Percentiles rank a stretch among this genome's conserved stretches.
These are phyloP conservation scores for Coelinius sp. DNA, from an alignment of 2,888 invertebrate genomes.

Conservation along the genomic window DNA sequence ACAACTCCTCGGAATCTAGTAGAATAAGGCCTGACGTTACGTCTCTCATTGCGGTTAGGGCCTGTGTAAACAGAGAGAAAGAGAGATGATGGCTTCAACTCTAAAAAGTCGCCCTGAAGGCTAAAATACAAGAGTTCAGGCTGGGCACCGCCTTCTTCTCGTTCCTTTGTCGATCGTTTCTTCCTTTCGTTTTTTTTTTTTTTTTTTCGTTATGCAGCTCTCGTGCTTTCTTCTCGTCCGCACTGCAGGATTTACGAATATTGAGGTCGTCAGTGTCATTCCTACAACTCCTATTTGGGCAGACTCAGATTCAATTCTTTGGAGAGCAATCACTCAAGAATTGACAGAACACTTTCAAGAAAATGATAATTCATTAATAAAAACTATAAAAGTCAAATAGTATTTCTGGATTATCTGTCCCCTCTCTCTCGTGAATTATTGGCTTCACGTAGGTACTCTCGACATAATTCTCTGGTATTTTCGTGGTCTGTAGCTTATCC, in stretches of 20 bases:
- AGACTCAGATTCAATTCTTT: background rate
- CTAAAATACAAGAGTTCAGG: slow-evolving; percentile 16
- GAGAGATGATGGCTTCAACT: slow-evolving; percentile 11
- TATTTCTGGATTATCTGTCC: background rate
- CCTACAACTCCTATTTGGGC: background rate
- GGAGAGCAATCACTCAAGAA: slow-evolving; percentile 35
- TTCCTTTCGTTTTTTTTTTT: background rate
- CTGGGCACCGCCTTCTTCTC: slow-evolving; percentile 46
- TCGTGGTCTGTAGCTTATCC: slow-evolving; percentile 15
- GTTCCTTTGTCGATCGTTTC: slow-evolving; percentile 40
- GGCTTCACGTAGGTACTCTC: background rate
- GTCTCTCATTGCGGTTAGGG: slow-evolving; percentile 25
- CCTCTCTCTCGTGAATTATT: background rate
- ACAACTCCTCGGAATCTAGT: background rate
- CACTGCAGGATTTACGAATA: background rate
- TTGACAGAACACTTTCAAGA: slow-evolving; percentile 43
- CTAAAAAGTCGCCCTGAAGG: slow-evolving; percentile 10
- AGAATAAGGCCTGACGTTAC: background rate
- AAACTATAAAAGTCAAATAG: too few relatives aligned
- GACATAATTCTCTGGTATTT: slow-evolving; percentile 42
- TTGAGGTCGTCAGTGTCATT: background rate
- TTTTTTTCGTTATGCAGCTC: too few relatives aligned
- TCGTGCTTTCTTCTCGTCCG: background rate
- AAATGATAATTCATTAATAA: too few relatives aligned
- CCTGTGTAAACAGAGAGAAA: slow-evolving; percentile 48